A percentile compares a stretch with the other conserved stretches of the same genome.
Evolutionary conservation across 2,797 vertebrate species (phyloP).

Genomic region (Mormyrus hasselquistii): DNA sequence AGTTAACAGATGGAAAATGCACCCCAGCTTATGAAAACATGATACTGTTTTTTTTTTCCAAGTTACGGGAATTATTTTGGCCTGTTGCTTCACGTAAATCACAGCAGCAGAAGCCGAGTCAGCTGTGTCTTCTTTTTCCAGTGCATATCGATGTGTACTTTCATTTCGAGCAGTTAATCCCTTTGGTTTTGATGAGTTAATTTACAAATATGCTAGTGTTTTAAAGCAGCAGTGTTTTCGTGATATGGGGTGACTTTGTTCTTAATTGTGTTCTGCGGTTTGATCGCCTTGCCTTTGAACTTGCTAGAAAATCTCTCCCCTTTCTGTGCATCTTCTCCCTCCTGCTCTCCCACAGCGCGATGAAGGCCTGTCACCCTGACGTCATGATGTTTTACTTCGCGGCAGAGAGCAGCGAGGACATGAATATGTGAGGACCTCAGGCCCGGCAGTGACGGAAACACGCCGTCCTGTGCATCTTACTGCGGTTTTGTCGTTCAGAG

Average conservation of each 20-base stretch:
- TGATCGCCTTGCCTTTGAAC: background rate
- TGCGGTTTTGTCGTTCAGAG: background rate
- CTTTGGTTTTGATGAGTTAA: background rate
- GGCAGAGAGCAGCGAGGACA: constrained; percentile 83
- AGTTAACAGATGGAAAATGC: background rate
- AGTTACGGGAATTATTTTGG: background rate
- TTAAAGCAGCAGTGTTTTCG: background rate
- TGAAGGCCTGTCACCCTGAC: constrained; percentile 89
- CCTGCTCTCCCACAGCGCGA: constrained; percentile 64
- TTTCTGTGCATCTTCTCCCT: background rate
- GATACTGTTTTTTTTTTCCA: background rate
- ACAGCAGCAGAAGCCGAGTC: background rate
- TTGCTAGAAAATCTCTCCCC: background rate
- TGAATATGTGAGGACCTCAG: constrained; percentile 80
- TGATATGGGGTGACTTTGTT: background rate
- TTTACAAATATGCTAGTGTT: background rate
- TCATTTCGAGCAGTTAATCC: background rate
- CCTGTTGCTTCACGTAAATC: background rate
- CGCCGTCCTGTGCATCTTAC: background rate
- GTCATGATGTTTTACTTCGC: constrained; percentile 97
- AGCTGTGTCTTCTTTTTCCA: no score
- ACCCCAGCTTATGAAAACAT: no score
- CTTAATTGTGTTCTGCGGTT: background rate
- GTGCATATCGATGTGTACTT: background rate
- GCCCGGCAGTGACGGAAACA: background rate